Percentiles rank a stretch among this genome's conserved stretches.
Evolutionary conservation across 1,140 invertebrate species (phyloP).

Genomic region (Bombus turneri): DNA sequence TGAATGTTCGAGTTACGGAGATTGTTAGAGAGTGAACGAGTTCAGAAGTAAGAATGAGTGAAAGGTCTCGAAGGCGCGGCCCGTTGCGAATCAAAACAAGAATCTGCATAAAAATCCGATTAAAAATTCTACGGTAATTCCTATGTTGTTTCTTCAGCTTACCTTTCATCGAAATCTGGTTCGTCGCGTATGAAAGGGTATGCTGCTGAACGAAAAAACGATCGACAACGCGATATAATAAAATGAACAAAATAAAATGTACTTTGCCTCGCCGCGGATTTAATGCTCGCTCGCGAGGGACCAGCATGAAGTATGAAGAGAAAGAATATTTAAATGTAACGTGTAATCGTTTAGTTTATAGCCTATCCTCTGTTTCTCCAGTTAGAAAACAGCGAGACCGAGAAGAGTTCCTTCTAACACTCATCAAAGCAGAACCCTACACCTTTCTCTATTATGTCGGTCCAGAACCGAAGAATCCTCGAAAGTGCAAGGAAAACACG

Average conservation of each 20-base stretch:
- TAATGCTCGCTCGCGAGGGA: conserved; percentile 40
- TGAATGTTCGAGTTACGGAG: conserved; percentile 45
- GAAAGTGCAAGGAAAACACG: conserved; percentile 37
- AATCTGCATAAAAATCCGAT: background rate
- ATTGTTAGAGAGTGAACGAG: conserved; percentile 48
- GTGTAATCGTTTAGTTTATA: conserved; percentile 78
- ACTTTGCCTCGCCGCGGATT: conserved; percentile 23
- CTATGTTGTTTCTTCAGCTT: conserved; percentile 20
- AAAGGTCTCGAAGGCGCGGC: conserved; percentile 55
- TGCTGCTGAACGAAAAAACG: background rate
- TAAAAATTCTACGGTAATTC: conserved; percentile 33
- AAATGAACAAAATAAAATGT: conserved; percentile 1
- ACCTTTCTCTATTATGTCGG: conserved; percentile 41
- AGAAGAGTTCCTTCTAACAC: conserved; percentile 58
- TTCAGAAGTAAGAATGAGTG: conserved; percentile 47
- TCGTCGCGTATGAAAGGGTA: background rate
- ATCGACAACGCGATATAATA: background rate
- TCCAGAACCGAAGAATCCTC: conserved; percentile 53
- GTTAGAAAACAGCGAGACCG: conserved; percentile 55
- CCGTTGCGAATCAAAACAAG: conserved; percentile 67
- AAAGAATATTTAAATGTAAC: conserved; percentile 73
- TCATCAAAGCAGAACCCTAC: conserved; percentile 36
- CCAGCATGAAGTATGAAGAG: conserved; percentile 52
- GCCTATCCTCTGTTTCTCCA: conserved; percentile 59
- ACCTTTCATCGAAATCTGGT: conserved; percentile 28